A percentile compares a stretch with the other conserved stretches of the same genome.
Evolutionary conservation across 2,888 invertebrate genomes (phyloP).

Genomic region (Scaptodrosophila latifasciaeformis): DNA sequence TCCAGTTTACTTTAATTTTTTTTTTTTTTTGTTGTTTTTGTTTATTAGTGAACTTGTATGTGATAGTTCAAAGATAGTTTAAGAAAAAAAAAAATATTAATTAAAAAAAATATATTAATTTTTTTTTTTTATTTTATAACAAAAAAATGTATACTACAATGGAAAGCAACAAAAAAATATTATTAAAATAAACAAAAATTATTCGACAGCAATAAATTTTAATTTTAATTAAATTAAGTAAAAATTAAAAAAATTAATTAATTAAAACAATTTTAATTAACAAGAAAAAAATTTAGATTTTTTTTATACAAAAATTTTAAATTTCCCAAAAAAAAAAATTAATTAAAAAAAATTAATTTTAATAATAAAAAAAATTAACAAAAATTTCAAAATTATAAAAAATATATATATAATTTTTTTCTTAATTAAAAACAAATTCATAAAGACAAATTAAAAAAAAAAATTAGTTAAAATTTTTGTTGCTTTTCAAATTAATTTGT

Average conservation of each 20-base stretch:
- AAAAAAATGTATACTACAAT: background rate
- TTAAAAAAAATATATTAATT: background rate
- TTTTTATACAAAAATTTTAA: background rate
- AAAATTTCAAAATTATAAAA: background rate
- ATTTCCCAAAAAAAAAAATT: background rate
- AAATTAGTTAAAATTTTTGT: no score
- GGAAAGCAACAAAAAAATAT: background rate
- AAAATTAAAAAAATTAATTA: background rate
- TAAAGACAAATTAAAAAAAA: no score
- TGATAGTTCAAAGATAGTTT: conserved; percentile 71
- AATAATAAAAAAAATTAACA: background rate
- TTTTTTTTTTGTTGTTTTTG: conserved; percentile 25
- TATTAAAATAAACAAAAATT: background rate
- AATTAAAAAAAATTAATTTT: background rate
- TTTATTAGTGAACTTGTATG: conserved; percentile 63
- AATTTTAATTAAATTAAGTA: background rate
- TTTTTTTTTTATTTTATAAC: conserved; percentile 5
- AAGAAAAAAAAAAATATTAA: conserved; percentile 30
- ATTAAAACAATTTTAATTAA: background rate
- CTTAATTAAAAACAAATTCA: no score
- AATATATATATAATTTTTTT: no score
- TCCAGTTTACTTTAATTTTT: no score
- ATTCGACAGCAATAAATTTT: background rate
- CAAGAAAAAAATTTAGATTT: background rate
- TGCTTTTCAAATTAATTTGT: no score